Evolutionary conservation across 2,113 vertebrate genomes (phyloP).

Genomic region (Mormyrus iriodes): DNA sequence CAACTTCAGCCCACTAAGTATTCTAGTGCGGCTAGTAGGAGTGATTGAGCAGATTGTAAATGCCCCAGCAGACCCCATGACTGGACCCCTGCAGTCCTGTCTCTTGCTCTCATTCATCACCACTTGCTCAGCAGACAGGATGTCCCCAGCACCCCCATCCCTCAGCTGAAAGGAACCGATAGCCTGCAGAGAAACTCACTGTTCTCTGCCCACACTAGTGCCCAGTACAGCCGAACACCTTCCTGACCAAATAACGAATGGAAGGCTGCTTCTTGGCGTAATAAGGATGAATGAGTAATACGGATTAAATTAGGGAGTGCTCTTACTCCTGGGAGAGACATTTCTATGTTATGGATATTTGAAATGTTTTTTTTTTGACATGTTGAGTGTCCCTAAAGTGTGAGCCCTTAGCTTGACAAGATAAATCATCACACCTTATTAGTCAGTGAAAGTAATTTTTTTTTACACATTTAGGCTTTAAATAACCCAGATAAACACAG

Average conservation of each 20-base stretch:
- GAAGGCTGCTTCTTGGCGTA: neutral
- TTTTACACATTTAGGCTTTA: neutral
- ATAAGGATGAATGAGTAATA: conserved; percentile 11
- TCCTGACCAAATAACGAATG: neutral
- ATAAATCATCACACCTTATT: neutral
- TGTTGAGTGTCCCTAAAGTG: neutral
- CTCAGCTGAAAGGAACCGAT: neutral
- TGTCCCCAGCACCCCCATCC: neutral
- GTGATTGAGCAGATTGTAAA: neutral
- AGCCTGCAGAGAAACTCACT: neutral
- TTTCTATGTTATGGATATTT: neutral
- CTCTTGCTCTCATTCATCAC: conserved; percentile 1
- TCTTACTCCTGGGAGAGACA: neutral
- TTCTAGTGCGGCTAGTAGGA: neutral
- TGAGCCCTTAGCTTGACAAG: neutral
- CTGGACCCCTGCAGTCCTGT: neutral
- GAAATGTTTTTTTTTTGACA: neutral
- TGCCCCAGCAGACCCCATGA: neutral
- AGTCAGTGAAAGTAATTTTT: neutral
- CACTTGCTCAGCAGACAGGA: neutral
- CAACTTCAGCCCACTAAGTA: neutral
- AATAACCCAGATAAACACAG: neutral
- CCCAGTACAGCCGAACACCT: neutral
- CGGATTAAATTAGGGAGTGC: neutral
- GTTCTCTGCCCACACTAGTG: neutral